Base-by-base conservation (phyloP, 2,888 invertebrate species). In the Dynastes tityus region DNA sequence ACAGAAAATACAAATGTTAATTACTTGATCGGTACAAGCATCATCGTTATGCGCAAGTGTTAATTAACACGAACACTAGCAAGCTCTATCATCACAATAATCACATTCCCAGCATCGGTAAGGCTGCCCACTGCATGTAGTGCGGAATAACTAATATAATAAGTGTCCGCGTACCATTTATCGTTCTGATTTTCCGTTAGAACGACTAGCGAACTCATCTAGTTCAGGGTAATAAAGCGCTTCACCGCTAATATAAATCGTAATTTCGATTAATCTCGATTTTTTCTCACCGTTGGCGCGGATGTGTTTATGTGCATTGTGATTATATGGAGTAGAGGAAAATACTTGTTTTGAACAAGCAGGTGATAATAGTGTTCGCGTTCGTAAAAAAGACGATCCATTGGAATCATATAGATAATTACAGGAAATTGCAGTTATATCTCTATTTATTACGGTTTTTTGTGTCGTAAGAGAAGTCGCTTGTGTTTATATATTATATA, bases 211-310 rank as follows among this genome's bases (percentile, higher is more conserved):
- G 58, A 73, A 40, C 71, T 71, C 71, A 71, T 58, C 55, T 71
- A 58, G 71, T 58, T 58, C 53, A 40, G 37, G 55, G 22, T 55
- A 71, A 71, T 71, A 71, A 71, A 71, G 71, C 68, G 51, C 27
- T 68, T 51, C 51, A 51, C 9, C 51, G 51, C 40, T 55, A 71
- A 55, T 71, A 71, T 55, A 71, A 71, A 71, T 71, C 71, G 55
- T 37, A 71, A 71, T 71, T 71, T 58, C n/a, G 71, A 71, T 71
- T 58, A 71, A 58, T 71, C 40, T 71, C 32, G n/a, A n/a, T 71
- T 71, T 55, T 55, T 71, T 55, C 29, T 68, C 9, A 51, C 32
- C 22, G 51, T 29, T 13, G 37, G n/a, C 27, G 71, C 55, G 55
- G 71, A 71, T 71, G 55, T 71, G 71, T 71, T 55, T 37, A 55